These are phyloP conservation scores for Aphidius gifuensis DNA, from an alignment of 1,140 invertebrate genomes.

Conservation along the genomic window DNA sequence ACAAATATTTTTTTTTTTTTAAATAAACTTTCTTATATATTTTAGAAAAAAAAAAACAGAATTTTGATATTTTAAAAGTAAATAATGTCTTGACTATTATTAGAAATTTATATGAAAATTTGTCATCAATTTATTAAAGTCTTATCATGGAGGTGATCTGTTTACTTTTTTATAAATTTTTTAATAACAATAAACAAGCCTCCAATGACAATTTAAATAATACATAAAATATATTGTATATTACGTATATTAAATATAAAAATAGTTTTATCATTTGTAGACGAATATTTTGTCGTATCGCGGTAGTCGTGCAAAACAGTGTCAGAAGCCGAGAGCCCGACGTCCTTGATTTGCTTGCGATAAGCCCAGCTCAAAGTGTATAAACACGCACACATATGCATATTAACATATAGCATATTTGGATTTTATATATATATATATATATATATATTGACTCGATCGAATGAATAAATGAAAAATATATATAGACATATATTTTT, in stretches of 20 bases:
- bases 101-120: too few species aligned
- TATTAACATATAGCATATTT: neutral
- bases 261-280: neutral
- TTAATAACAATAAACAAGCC: too few species aligned
- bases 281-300: slow-evolving; percentile 7
- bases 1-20: too few species aligned
- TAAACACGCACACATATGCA: neutral
- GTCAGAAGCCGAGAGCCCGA: slow-evolving; percentile 10
- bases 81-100: too few species aligned
- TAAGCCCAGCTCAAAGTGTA: slow-evolving; percentile 13
- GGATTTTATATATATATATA: too few species aligned
- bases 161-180: neutral
- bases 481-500: too few species aligned
- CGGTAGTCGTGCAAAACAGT: neutral
- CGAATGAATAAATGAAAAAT: too few species aligned
- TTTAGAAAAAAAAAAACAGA: too few species aligned
- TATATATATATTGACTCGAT: too few species aligned
- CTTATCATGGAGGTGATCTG: neutral
- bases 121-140: too few species aligned
- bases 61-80: too few species aligned
- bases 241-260: neutral
- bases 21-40: neutral
- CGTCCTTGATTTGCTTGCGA: slow-evolving; percentile 9
- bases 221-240: neutral
- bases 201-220: neutral